Conservation (phyloP, 2,797 vertebrate genomes). For the Lacerta viridis region DNA sequence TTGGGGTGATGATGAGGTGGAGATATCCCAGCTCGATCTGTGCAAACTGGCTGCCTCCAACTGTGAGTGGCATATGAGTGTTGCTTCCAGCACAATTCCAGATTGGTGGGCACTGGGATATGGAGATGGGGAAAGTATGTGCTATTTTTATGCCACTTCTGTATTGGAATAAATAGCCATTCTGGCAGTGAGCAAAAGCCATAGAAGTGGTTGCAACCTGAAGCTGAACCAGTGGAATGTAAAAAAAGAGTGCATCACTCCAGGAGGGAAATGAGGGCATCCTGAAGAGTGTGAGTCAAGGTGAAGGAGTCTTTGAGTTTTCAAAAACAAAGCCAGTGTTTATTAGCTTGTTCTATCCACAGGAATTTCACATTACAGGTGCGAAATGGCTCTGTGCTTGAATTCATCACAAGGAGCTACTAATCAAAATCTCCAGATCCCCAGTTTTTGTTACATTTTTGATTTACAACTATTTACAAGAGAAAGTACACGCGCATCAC, state of each 20-base stretch:
- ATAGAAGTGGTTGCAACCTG: background rate
- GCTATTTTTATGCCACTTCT: background rate
- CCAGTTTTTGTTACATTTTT: constrained; percentile 43
- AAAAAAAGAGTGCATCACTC: background rate
- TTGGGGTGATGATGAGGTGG: background rate
- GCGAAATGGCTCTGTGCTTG: constrained; percentile 28
- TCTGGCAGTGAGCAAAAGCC: background rate
- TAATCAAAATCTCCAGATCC: constrained; percentile 24
- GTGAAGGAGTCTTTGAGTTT: constrained; percentile 19
- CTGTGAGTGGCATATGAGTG: background rate
- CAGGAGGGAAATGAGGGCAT: background rate
- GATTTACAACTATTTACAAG: constrained; percentile 68
- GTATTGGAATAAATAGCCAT: background rate
- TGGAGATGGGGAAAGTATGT: background rate
- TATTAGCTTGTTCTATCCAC: constrained; percentile 76
- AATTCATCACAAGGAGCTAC: constrained; percentile 33
- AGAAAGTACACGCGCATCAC: constrained; percentile 25
- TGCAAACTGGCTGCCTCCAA: background rate
- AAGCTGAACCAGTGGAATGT: background rate
- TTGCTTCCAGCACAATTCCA: background rate
- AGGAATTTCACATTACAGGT: constrained; percentile 47
- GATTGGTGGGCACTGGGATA: background rate
- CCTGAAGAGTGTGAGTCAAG: constrained; percentile 21
- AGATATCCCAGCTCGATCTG: background rate
- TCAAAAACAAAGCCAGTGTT: constrained; percentile 79